phyloP scores from a whole-genome alignment of 2,113 vertebrate genomes.

The Meles meles region DNA sequence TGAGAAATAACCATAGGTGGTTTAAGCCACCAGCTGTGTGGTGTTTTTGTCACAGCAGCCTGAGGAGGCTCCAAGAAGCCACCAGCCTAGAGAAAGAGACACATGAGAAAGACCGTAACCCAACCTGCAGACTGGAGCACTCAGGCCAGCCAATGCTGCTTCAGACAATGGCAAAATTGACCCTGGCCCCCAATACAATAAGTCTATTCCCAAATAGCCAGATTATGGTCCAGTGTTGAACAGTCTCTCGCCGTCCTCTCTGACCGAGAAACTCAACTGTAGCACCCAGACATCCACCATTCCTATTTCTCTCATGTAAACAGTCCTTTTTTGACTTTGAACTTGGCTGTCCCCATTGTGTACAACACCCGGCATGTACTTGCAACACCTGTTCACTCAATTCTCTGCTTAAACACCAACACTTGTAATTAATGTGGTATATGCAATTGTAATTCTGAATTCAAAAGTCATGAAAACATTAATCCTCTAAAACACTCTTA shows the following conservation, averaged over 20 bases:
- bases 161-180: fast-evolving
- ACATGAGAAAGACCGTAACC: not conserved
- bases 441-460: not conserved
- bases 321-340: not conserved
- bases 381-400: not conserved
- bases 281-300: not conserved
- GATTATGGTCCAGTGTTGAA: not conserved
- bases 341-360: not conserved
- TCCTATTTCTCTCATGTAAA: not conserved
- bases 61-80: not conserved
- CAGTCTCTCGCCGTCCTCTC: not conserved
- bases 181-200: not conserved
- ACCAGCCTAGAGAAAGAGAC: not conserved
- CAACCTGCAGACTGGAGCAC: not conserved
- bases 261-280: not conserved
- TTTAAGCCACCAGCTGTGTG: not conserved
- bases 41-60: not conserved
- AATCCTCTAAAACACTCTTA: conserved; percentile 10
- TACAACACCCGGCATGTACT: not conserved
- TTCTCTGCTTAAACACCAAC: not conserved
- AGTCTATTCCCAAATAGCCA: not conserved
- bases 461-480: not conserved
- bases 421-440: not conserved
- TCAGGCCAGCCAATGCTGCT: not conserved
- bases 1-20: not conserved